Conservation (phyloP, 2,797 vertebrate genomes). For the Muscicapa striata region DNA sequence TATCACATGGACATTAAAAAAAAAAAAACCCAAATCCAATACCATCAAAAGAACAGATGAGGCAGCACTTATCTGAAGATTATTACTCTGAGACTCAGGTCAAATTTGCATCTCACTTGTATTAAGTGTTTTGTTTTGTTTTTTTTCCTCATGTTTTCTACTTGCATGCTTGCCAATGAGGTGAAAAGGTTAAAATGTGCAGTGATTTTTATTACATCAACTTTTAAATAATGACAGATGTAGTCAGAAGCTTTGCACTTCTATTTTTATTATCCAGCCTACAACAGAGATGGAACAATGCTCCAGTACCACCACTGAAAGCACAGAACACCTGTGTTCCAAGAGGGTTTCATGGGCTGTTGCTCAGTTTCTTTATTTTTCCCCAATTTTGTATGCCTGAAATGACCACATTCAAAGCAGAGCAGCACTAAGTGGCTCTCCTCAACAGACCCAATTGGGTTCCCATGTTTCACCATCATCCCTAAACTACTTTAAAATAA, state of each 20-base stretch:
- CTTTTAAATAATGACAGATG: not conserved
- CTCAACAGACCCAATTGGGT: not conserved
- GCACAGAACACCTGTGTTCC: not conserved
- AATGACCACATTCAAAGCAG: not conserved
- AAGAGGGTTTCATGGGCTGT: not conserved
- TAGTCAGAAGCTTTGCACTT: constrained; percentile 11
- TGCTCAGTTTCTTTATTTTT: not conserved
- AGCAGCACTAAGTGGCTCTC: not conserved
- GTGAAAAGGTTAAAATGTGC: constrained; percentile 16
- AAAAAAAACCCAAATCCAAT: not conserved
- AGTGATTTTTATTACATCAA: constrained; percentile 12
- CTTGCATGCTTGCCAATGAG: not conserved
- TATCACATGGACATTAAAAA: constrained; percentile 24
- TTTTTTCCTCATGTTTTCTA: not conserved
- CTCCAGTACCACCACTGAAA: not conserved
- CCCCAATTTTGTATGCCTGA: not conserved
- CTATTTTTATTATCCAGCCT: not conserved
- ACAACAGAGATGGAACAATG: not conserved
- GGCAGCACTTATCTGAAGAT: constrained; percentile 57
- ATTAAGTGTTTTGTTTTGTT: not conserved
- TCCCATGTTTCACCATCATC: not conserved
- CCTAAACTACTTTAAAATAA: not conserved
- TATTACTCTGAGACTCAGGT: not conserved
- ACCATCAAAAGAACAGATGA: constrained; percentile 48
- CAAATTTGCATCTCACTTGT: constrained; percentile 23